Evolutionary conservation across 2,888 invertebrate genomes (phyloP).

Genomic region (Corbicula japonica): DNA sequence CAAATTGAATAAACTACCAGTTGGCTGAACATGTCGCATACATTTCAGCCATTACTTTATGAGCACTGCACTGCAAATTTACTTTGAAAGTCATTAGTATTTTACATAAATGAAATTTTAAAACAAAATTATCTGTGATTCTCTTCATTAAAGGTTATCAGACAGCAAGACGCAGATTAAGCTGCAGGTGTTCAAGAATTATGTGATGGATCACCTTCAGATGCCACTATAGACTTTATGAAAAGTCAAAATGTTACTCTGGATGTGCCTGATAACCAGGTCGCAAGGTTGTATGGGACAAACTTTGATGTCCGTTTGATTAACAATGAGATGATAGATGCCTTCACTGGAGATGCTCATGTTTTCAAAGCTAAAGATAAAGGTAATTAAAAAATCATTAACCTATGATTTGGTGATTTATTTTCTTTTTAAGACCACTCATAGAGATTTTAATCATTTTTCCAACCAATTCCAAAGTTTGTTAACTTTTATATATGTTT

Average conservation of each 20-base stretch:
- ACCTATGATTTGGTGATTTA: no score
- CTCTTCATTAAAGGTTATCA: slow-evolving; percentile 38
- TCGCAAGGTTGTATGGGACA: slow-evolving; percentile 18
- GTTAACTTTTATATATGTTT: no score
- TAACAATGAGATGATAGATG: slow-evolving; percentile 25
- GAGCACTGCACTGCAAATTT: no score
- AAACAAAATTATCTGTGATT: no score
- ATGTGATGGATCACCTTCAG: slow-evolving; percentile 36
- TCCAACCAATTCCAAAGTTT: no score
- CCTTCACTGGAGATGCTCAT: slow-evolving; percentile 13
- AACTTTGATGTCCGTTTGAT: slow-evolving; percentile 33
- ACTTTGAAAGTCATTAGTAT: no score
- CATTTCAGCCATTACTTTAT: no score
- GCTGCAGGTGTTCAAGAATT: slow-evolving; percentile 32
- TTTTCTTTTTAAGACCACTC: no score
- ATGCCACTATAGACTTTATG: slow-evolving; percentile 17
- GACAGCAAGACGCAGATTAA: slow-evolving; percentile 37
- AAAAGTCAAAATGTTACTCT: slow-evolving; percentile 12
- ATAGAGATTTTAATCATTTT: no score
- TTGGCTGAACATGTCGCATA: no score
- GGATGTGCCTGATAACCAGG: slow-evolving; percentile 1
- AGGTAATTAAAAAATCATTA: slow-evolving; percentile 16
- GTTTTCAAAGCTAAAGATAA: slow-evolving; percentile 37
- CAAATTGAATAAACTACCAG: no score
- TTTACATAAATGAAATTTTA: no score